A percentile compares a stretch with the other conserved stretches of the same genome.
phyloP scores from a whole-genome alignment of 2,113 vertebrate species.

The Oceanites oceanicus region DNA sequence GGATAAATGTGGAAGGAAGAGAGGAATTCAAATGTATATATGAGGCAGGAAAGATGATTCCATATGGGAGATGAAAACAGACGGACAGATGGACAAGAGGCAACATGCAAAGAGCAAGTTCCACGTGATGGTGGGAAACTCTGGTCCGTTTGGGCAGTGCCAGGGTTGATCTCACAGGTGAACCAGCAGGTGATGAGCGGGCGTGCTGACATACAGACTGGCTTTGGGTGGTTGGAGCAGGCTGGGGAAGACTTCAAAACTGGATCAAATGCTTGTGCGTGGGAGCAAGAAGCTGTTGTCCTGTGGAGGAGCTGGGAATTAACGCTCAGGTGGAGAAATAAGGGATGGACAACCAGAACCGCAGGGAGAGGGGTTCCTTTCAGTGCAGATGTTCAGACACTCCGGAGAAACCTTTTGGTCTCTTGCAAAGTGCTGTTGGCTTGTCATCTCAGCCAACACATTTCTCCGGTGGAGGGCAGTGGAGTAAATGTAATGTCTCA shows the following conservation, averaged over 20 bases:
- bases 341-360: neutral
- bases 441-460: neutral
- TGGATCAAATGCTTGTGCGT: neutral
- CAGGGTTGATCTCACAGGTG: neutral
- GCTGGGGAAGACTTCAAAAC: neutral
- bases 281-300: neutral
- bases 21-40: neutral
- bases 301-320: neutral
- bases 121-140: neutral
- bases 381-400: neutral
- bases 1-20: neutral
- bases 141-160: neutral
- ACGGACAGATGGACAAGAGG: neutral
- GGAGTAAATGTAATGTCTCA: neutral
- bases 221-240: neutral
- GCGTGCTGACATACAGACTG: fast-evolving
- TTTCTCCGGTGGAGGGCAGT: neutral
- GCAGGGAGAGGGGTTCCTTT: neutral
- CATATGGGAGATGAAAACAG: neutral
- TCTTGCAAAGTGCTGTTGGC: fast-evolving
- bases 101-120: neutral
- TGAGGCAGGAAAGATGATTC: neutral
- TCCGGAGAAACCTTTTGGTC: neutral
- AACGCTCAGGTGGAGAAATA: neutral
- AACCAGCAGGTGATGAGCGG: neutral